Percentiles rank a stretch among this genome's conserved stretches.
phyloP scores from a whole-genome alignment of 2,113 vertebrate species.

The Tachycineta bicolor region DNA sequence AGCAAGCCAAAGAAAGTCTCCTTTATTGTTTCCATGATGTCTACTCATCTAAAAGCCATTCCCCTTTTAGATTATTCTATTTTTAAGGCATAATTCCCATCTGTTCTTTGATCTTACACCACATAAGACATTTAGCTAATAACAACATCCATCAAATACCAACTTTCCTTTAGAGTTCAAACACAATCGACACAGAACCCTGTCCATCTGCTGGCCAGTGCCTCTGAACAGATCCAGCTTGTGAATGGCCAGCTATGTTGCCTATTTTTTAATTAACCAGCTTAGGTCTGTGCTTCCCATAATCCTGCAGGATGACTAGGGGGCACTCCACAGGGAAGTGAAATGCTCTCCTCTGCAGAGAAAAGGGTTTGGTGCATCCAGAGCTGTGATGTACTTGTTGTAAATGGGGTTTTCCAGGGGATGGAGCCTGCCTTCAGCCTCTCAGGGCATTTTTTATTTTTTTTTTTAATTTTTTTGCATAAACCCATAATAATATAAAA shows the following conservation, averaged over 20 bases:
- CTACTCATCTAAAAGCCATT: conserved; percentile 70
- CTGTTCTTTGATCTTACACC: conserved; percentile 76
- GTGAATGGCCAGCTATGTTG: conserved; percentile 39
- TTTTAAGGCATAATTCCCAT: conserved; percentile 76
- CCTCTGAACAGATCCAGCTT: conserved; percentile 49
- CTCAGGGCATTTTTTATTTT: not conserved
- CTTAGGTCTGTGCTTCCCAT: not conserved
- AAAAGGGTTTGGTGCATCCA: not conserved
- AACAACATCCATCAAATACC: conserved; percentile 65
- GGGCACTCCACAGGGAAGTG: not conserved
- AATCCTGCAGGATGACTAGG: not conserved
- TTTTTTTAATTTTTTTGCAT: not conserved
- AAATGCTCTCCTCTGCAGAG: rapidly evolving
- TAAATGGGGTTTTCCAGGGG: not conserved
- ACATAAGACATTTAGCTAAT: conserved; percentile 72
- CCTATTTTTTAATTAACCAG: conserved; percentile 43
- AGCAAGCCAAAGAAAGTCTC: conserved; percentile 71
- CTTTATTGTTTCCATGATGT: conserved; percentile 70
- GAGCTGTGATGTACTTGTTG: not conserved
- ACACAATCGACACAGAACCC: conserved; percentile 44
- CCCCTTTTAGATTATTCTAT: conserved; percentile 74
- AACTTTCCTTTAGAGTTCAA: conserved; percentile 61
- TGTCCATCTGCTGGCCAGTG: conserved; percentile 47
- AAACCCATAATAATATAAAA: not conserved
- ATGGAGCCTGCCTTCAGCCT: not conserved